Evolutionary conservation across 2,888 invertebrate genomes (phyloP).

Genomic region (Cryptocephalus primarius): DNA sequence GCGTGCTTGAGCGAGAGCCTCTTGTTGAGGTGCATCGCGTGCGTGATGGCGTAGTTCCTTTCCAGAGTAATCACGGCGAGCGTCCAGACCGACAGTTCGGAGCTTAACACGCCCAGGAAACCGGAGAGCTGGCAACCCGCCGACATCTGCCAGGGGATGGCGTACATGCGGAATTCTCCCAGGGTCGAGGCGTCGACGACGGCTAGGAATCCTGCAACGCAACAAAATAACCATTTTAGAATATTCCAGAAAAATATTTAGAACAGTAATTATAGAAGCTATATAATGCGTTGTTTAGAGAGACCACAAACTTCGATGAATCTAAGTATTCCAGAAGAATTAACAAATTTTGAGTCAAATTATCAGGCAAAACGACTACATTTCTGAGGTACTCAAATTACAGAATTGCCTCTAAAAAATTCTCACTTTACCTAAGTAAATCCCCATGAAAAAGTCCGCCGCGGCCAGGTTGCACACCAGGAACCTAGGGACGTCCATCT

Average conservation of each 20-base stretch:
- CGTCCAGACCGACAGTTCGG: conserved; percentile 91
- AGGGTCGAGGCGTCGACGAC: conserved; percentile 92
- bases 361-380: too few species aligned
- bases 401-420: too few species aligned
- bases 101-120: conserved; percentile 86
- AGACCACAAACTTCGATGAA: too few species aligned
- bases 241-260: neutral
- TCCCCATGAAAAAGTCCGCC: conserved; percentile 95
- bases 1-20: conserved; percentile 84
- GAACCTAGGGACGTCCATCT: conserved; percentile 94
- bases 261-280: too few species aligned
- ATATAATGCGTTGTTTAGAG: too few species aligned
- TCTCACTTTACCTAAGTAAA: conserved; percentile 62
- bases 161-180: conserved; percentile 92
- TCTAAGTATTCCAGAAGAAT: too few species aligned
- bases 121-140: conserved; percentile 88
- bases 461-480: conserved; percentile 93
- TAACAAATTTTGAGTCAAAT: too few species aligned
- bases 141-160: conserved; percentile 96
- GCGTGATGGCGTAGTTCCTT: conserved; percentile 93
- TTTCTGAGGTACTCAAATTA: too few species aligned
- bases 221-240: neutral
- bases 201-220: conserved; percentile 68
- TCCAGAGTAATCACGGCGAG: conserved; percentile 93
- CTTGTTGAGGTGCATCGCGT: conserved; percentile 95